These are phyloP conservation scores for Acleris literana DNA, from an alignment of 2,888 invertebrate species.

Conservation along the genomic window DNA sequence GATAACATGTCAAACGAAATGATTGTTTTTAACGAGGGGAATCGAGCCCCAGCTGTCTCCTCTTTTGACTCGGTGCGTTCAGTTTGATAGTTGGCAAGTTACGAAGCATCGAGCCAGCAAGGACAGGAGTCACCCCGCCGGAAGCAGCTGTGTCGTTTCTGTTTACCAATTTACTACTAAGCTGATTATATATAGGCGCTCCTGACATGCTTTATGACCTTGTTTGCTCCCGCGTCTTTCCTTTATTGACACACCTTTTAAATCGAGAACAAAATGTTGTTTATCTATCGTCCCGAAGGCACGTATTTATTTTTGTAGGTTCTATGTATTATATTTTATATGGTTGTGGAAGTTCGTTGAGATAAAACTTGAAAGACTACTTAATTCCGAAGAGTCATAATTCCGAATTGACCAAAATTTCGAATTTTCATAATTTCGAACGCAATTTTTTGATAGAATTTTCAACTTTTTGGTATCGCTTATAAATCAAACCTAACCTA, in stretches of 20 bases:
- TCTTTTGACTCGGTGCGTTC: background rate
- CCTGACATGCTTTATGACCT: constrained; percentile 78
- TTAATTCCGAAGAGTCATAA: too few relatives aligned
- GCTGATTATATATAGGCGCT: constrained; percentile 82
- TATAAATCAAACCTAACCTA: too few relatives aligned
- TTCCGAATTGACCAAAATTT: too few relatives aligned
- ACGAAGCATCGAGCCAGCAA: constrained; percentile 17
- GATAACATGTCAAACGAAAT: too few relatives aligned
- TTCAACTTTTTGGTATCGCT: too few relatives aligned
- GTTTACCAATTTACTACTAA: constrained; percentile 83
- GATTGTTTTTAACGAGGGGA: too few relatives aligned
- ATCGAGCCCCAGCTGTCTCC: background rate
- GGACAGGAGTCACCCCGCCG: constrained; percentile 48
- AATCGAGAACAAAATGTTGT: constrained; percentile 50
- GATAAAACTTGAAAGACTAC: too few relatives aligned
- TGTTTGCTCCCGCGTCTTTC: constrained; percentile 73
- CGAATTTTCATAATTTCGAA: too few relatives aligned
- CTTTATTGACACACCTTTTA: constrained; percentile 72
- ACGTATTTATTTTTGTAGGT: too few relatives aligned
- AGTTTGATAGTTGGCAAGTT: constrained; percentile 1
- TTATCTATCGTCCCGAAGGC: constrained; percentile 19
- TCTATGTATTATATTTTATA: too few relatives aligned
- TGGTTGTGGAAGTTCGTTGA: too few relatives aligned
- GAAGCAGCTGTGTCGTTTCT: constrained; percentile 81
- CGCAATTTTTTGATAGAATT: too few relatives aligned